phyloP scores from a whole-genome alignment of 2,797 vertebrate species.

The Microcaecilia unicolor region DNA sequence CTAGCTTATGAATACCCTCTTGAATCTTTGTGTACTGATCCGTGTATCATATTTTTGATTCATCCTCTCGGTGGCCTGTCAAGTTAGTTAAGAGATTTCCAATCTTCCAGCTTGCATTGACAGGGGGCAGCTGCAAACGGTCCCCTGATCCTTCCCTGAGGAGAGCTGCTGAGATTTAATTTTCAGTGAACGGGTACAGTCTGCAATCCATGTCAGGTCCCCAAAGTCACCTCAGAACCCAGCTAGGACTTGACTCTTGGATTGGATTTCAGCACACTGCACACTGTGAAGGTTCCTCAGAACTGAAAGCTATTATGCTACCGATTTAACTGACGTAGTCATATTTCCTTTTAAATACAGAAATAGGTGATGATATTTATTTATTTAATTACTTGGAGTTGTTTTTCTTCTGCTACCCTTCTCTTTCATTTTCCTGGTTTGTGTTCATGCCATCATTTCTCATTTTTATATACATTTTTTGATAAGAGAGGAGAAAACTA shows the following conservation, averaged over 20 bases:
- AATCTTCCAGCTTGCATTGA: conserved; percentile 54
- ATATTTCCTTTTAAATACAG: conserved; percentile 2
- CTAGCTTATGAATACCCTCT: conserved; percentile 19
- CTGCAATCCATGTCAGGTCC: conserved; percentile 59
- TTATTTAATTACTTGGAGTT: too few species aligned
- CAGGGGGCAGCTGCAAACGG: conserved; percentile 64
- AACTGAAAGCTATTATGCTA: conserved; percentile 19
- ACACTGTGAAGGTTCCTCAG: conserved; percentile 30
- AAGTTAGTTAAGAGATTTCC: conserved; percentile 72
- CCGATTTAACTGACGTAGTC: conserved; percentile 25
- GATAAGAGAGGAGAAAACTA: too few species aligned
- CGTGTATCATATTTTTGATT: conserved; percentile 56
- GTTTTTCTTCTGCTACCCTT: too few species aligned
- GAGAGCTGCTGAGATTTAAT: conserved; percentile 61
- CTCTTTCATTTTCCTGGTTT: too few species aligned
- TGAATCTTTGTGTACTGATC: conserved; percentile 48
- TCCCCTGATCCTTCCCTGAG: conserved; percentile 59
- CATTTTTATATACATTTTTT: too few species aligned
- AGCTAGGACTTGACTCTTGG: conserved; percentile 36
- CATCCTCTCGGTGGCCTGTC: conserved; percentile 59
- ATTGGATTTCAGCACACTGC: conserved; percentile 39
- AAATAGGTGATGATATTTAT: conserved; percentile 15
- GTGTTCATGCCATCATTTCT: too few species aligned
- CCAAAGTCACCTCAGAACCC: conserved; percentile 50
- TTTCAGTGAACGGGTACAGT: conserved; percentile 59